phyloP scores from a whole-genome alignment of 2,797 vertebrate genomes.

The Fistularia commersonii region DNA sequence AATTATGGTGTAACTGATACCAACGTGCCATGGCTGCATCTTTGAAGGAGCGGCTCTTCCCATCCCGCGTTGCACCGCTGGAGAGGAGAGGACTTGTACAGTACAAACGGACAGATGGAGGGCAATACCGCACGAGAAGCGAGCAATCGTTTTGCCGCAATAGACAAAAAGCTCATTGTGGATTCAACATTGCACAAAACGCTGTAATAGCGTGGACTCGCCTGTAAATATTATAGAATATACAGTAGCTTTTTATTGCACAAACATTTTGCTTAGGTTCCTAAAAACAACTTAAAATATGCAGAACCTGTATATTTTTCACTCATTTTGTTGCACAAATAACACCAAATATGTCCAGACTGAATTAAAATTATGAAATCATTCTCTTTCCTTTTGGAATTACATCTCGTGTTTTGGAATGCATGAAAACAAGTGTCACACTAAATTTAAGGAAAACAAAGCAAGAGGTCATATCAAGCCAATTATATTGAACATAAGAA shows the following conservation, averaged over 20 bases:
- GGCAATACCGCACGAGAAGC: conserved; percentile 62
- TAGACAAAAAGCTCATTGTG: conserved; percentile 31
- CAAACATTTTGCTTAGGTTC: no score
- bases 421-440: no score
- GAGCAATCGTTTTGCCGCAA: conserved; percentile 59
- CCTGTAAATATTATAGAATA: conserved; percentile 18
- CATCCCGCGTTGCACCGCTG: conserved; percentile 61
- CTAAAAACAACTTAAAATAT: no score
- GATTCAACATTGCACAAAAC: conserved; percentile 38
- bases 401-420: no score
- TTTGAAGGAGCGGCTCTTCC: conserved; percentile 67
- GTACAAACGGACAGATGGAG: conserved; percentile 62
- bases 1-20: conserved; percentile 84
- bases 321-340: no score
- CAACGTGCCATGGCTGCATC: conserved; percentile 71
- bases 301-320: no score
- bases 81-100: conserved; percentile 58
- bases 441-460: no score
- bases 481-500: no score
- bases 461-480: no score
- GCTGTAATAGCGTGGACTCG: conserved; percentile 36
- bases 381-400: no score
- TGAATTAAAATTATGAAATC: no score
- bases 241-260: neutral
- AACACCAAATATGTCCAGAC: no score